Conservation (phyloP, 1,140 invertebrate species). For the Anagrus nilaparvatae region DNA sequence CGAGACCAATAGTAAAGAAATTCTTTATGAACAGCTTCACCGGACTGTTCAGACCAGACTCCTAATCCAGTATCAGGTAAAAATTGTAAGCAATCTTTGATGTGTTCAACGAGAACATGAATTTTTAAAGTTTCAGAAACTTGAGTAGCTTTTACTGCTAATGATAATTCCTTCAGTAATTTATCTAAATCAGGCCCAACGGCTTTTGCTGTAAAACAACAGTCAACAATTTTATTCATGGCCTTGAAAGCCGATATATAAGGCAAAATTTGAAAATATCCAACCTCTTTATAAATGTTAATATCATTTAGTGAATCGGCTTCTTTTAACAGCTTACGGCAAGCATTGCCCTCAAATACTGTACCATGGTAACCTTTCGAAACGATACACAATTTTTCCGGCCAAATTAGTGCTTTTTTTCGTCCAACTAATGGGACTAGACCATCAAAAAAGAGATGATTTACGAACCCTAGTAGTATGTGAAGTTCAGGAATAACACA, state of each 20-base stretch:
- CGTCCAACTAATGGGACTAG: no score
- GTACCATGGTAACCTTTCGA: constrained; percentile 14
- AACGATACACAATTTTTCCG: constrained; percentile 9
- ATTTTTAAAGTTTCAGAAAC: constrained; percentile 7
- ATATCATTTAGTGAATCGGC: constrained; percentile 2
- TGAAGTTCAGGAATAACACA: constrained; percentile 5
- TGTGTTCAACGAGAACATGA: neutral
- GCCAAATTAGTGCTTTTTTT: constrained; percentile 15
- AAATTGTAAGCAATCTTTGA: neutral
- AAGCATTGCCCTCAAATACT: constrained; percentile 14
- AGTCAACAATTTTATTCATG: constrained; percentile 2
- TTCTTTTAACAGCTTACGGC: constrained; percentile 11
- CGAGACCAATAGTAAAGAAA: constrained; percentile 3
- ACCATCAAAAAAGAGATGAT: constrained; percentile 15
- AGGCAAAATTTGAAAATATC: neutral
- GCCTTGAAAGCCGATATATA: constrained; percentile 1
- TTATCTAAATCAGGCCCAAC: no score
- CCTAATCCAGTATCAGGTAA: neutral
- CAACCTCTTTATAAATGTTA: constrained; percentile 1
- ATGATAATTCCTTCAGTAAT: neutral
- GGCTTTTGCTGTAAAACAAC: constrained; percentile 1
- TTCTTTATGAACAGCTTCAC: constrained; percentile 4
- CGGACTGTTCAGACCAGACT: constrained; percentile 8
- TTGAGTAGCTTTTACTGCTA: neutral
- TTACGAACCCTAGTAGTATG: constrained; percentile 12